Conservation (phyloP, 92 coral and sea anemone genomes). For the Metridium senile region DNA sequence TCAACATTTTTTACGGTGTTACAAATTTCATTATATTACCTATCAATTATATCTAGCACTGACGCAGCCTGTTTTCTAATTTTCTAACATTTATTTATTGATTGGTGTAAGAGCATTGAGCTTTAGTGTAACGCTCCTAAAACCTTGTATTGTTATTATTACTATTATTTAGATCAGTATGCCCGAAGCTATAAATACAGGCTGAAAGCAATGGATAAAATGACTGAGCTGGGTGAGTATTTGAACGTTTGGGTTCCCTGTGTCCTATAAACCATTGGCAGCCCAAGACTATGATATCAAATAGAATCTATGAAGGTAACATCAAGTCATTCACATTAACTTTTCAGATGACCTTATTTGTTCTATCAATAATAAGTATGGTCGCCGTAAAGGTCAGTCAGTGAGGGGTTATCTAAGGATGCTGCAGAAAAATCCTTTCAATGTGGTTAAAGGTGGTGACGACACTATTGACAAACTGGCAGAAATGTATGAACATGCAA, state of each 20-base stretch:
- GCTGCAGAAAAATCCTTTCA: conserved; percentile 75
- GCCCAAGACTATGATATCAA: no score
- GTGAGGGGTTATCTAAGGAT: conserved; percentile 82
- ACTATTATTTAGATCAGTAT: conserved; percentile 73
- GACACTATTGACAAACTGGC: conserved; percentile 85
- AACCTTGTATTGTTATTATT: no score
- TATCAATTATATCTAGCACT: no score
- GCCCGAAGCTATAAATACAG: conserved; percentile 89
- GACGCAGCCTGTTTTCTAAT: no score
- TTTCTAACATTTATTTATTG: no score
- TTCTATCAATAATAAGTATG: conserved; percentile 75
- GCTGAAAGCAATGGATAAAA: conserved; percentile 95
- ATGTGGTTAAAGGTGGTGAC: conserved; percentile 82
- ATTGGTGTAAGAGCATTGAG: no score
- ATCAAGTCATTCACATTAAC: no score
- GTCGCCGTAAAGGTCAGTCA: conserved; percentile 90
- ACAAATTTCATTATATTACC: no score
- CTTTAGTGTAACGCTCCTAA: no score
- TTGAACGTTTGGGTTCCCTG: neutral
- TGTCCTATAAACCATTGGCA: neutral
- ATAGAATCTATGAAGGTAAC: no score
- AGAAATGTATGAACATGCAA: conserved; percentile 94
- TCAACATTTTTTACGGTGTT: no score
- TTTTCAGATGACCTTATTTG: conserved; percentile 86
- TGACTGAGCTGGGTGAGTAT: conserved; percentile 86